These are phyloP conservation scores for Athripsodes cinereus DNA, from an alignment of 2,888 invertebrate genomes.

Conservation along the genomic window DNA sequence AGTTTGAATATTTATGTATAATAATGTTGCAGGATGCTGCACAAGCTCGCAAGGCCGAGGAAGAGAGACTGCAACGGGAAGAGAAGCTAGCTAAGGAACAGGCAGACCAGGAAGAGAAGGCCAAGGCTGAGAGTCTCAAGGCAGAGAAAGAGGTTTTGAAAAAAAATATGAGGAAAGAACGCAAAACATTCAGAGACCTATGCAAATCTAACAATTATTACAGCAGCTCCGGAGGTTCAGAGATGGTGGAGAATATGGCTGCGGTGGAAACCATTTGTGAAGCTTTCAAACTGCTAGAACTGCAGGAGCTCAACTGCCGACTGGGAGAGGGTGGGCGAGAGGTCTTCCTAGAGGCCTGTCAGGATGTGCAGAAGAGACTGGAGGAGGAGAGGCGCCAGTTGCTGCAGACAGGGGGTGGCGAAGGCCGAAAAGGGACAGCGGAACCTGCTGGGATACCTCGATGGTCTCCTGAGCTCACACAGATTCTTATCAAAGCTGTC, in stretches of 20 bases:
- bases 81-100: constrained; percentile 69
- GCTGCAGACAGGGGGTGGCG: constrained; percentile 33
- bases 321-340: constrained; percentile 41
- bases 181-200: constrained; percentile 70
- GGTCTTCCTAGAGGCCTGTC: constrained; percentile 31
- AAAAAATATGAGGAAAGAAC: constrained; percentile 80
- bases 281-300: constrained; percentile 60
- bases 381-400: constrained; percentile 69
- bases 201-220: constrained; percentile 82
- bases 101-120: constrained; percentile 75
- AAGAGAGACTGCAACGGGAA: constrained; percentile 69
- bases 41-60: constrained; percentile 77
- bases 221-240: constrained; percentile 46
- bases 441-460: constrained; percentile 45
- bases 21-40: constrained; percentile 60
- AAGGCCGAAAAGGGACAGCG: constrained; percentile 30
- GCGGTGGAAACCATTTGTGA: constrained; percentile 92
- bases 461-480: constrained; percentile 84
- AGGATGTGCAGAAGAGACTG: constrained; percentile 60
- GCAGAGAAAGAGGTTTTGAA: constrained; percentile 82
- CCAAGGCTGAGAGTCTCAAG: constrained; percentile 72
- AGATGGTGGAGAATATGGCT: constrained; percentile 77
- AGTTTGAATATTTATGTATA: too few relatives aligned
- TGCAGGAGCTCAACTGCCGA: constrained; percentile 71
- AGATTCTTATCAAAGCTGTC: constrained; percentile 91